Evolutionary conservation across 1,140 invertebrate genomes (phyloP), one percentile per base, ranked within the genome.

Genomic region (Pentalonia nigronervosa): DNA sequence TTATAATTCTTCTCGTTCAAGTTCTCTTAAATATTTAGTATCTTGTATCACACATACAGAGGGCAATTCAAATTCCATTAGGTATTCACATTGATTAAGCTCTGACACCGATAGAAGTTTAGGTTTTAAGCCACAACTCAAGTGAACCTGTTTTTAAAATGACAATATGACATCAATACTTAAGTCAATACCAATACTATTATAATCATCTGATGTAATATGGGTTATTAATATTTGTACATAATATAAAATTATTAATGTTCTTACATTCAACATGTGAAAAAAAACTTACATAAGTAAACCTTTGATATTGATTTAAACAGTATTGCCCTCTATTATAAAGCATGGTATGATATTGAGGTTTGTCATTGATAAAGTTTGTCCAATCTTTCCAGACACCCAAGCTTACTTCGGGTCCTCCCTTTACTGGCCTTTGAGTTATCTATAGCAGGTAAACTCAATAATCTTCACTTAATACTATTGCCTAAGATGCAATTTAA

Each of bases 1-100:
- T 60, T 90, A 90, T 90, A 90, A 60, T 60, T 90, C 89, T 56
- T 90, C 89, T 17, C 56, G n/a, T 90, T 56, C 25, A 90, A n/a
- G 45, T 90, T 60, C 34, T 56, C 17, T 60, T 21, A 34, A 60
- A 9, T 53, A 60, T 60, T 60, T 90, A 25, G 8, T 21, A 45
- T 90, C 36, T 36, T 90, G 53, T 41, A 25, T 60, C 1, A 56
- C 89, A 60, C 89, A 90, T 7, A 60, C 50, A 30, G 89, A 53
- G 41, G 50, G 50, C 9, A 90, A 25, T 56, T 56, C 89, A 90
- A 90, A 90, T 56, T 90, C 89, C 34, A 90, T 90, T 60, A 36
- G 9, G 25, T 90, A 90, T 90, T 90, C 50, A 60, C 89, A 90
- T 25, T 9, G 89, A 17, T 60, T 90, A 56, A 53, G 89, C 41